Evolutionary conservation across 2,113 vertebrate species (phyloP).

Genomic region (Platycercus adscitus): DNA sequence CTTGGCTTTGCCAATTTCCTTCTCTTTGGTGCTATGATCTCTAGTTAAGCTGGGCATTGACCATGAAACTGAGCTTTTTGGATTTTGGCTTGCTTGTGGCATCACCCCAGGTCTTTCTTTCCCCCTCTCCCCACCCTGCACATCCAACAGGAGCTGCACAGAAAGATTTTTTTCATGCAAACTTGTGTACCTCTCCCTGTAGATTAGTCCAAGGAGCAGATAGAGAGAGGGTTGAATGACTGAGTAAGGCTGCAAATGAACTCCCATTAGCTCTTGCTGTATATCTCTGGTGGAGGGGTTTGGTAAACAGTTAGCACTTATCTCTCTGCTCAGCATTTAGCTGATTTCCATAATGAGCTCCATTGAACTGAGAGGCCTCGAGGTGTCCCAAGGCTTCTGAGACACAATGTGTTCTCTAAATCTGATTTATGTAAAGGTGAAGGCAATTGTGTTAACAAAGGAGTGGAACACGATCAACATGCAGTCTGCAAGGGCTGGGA

Average conservation of each 20-base stretch:
- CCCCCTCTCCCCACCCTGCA: background rate
- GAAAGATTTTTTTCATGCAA: background rate
- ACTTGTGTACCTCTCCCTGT: background rate
- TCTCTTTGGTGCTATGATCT: fast-evolving
- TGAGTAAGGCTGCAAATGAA: conserved; percentile 61
- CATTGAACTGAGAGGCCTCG: conserved; percentile 73
- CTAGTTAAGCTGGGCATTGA: background rate
- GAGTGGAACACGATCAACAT: background rate
- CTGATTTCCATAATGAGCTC: conserved; percentile 81
- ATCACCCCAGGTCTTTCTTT: background rate
- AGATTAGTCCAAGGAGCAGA: conserved; percentile 59
- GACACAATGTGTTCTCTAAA: conserved; percentile 61
- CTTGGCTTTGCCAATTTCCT: background rate
- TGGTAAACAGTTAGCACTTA: conserved; percentile 74
- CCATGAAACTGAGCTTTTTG: background rate
- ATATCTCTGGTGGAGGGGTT: conserved; percentile 55
- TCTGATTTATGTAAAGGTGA: conserved; percentile 74
- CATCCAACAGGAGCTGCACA: background rate
- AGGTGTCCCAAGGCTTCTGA: conserved; percentile 70
- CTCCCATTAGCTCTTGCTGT: conserved; percentile 58
- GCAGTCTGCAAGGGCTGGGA: background rate
- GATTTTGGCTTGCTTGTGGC: background rate
- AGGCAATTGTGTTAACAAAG: conserved; percentile 60
- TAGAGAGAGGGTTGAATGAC: conserved; percentile 68
- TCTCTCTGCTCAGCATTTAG: conserved; percentile 75